Evolutionary conservation across 1,140 invertebrate genomes (phyloP), one percentile per base, ranked within the genome.

Genomic region (Tachypleus tridentatus): DNA sequence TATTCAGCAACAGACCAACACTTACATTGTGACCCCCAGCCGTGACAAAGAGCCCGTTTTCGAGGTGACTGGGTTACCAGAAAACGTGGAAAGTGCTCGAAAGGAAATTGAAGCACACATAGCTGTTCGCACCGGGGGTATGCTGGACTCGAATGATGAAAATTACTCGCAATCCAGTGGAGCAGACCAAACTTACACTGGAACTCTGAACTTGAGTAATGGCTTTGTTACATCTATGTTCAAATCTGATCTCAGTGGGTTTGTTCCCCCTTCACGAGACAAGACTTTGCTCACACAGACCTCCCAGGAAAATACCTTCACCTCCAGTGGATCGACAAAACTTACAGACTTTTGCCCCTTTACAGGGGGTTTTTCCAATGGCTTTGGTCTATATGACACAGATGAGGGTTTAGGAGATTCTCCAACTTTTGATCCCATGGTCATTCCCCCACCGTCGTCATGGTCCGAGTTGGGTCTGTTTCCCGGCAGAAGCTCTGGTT

Each of bases 11-110:
- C 90, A 95, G 74, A 99, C 96, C 11, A 92, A 97, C 80, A 99
- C 97, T 3, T 99, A 98, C 81, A 99, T 99, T 73, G 94, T 99
- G 61, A 99, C 97, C 1, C 96, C 97, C 4, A 94, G 91, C 62
- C 84, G 96, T 56, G 96, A 99, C 76, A 96, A 97, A 79, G 95
- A 99, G 76, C 97, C 97, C 0, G 93, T 99, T 4, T 99, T 99
- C 78, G 97, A 98, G 77, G 94, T 99, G 3, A 97, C 95, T 4
- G 97, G 97, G 1, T 78, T 97, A 67, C 93, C 94, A 0, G 93
- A 98, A 66, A 97, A 93, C 79, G 97, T 99, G 0, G 93, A 98
- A 71, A 87, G 88, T 4, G 97, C 97, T 1, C 84, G 89, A 65
- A 86, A 89, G 68, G 95, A 98, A 78, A 99, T 99, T 71, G 94